Conservation (phyloP, 1,140 invertebrate genomes). For the Adelges cooleyi region DNA sequence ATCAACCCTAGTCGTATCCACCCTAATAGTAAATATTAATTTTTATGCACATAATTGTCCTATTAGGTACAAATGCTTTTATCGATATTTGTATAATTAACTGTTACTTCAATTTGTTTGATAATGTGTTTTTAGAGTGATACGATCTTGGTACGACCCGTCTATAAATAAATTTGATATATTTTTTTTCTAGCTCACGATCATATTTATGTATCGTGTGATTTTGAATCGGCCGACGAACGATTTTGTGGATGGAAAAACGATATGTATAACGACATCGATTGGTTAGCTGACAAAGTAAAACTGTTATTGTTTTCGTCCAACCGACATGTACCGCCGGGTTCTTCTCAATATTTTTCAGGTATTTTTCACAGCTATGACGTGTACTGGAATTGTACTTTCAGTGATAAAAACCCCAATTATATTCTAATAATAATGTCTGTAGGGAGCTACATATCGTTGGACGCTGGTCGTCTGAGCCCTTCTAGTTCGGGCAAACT, state of each 20-base stretch:
- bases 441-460: not conserved
- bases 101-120: no score
- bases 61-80: no score
- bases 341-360: conserved; percentile 14
- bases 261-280: not conserved
- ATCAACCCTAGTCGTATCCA: no score
- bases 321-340: not conserved
- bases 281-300: conserved; percentile 1
- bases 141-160: no score
- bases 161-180: no score
- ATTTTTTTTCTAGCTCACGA: not conserved
- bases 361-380: not conserved
- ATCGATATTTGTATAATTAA: no score
- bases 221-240: not conserved
- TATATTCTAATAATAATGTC: not conserved
- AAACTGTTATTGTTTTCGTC: not conserved
- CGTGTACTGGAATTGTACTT: no score
- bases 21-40: no score
- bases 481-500: not conserved
- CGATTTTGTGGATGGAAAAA: conserved; percentile 20
- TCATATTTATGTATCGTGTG: not conserved
- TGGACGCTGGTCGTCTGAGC: not conserved
- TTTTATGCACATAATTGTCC: no score
- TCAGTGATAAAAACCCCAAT: not conserved
- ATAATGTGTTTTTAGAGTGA: no score